Evolutionary conservation across 2,797 vertebrate species (phyloP), one percentile per base, ranked within the genome.

Genomic region (Siniperca obscura): DNA sequence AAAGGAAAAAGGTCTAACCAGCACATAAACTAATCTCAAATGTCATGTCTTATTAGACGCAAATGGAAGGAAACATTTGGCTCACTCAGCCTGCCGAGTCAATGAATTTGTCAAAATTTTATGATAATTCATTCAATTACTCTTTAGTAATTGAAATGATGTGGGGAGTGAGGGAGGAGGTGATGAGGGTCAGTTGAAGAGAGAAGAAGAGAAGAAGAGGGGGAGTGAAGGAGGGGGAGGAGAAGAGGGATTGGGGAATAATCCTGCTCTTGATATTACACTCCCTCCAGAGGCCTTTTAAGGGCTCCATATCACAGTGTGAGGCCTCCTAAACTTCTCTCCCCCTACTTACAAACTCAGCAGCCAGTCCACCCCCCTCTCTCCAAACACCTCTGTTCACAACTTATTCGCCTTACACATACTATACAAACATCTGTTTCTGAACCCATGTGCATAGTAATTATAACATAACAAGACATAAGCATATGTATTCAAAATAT

Each of bases 101-200:
- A 96, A 97, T 96, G 96, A 95, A 97, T 97, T 97, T 97, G 96
- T 97, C 96, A 97, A 96, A 97, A 96, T 96, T 97, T 96, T 97
- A 97, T 96, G 96, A 97, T 97, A 98, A 98, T 98, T 97, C 95
- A 96, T 97, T 97, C 95, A 95, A 96, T 97, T 96, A 96, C 96
- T 96, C 94, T 94, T 97, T 94, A 97, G 95, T 97, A 95, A 97
- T 97, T 98, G 96, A 97, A 97, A 97, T 97, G 95, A 96, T 92
- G 93, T 88, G 84, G 86, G 85, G 90, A 95, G 91, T 87, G 89
- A 90, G 88, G 81, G 85, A 87, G 92, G 92, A 91, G 92, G 90
- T 81, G 87, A 86, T 70, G 89, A 89, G 89, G 88, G 81, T 94
- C 93, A 90, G 84, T 4, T 87, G 82, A 91, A 92, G 91, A 94